Evolutionary conservation across 2,797 vertebrate species (phyloP), one percentile per base, ranked within the genome.

Genomic region (Gobionotothen gibberifrons): DNA sequence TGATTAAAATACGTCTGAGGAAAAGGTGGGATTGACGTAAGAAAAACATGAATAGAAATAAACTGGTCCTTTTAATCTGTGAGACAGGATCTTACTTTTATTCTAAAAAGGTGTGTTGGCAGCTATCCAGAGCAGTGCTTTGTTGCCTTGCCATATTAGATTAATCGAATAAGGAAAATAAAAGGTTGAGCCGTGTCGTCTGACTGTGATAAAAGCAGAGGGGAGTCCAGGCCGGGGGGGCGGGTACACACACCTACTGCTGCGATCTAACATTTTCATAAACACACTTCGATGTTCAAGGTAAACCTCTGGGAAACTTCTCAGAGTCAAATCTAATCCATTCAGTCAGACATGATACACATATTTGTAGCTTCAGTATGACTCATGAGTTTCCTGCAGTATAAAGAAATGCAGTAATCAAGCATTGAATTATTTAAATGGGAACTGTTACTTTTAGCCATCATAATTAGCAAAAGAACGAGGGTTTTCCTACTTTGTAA

Each of bases 161-260:
- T 63, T n/a, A 55, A 15, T 63, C 8, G 56, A 55, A 58, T n/a
- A 21, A 42, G 65, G 43, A 68, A 26, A 47, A 29, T 16, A 16
- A 61, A 36, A 36, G 32, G 32, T 36, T 36, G 52, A 17, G 52
- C 58, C 26, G 65, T 46, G 40, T 47, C 21, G 19, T 58, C 72
- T 56, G 32, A 56, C 65, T 73, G 74, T 74, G 72, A 81, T 42
- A 58, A 67, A 65, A 81, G 44, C 79, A 74, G 74, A 76, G 43
- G 72, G 69, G 66, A 61, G 58, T 43, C 57, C 29, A 36, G 65
- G 11, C 12, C 14, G 4, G 42, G 48, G 49, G 36, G 48, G 10
- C 46, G 14, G 58, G 36, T 56, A 42, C 61, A 29, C 61, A 29
- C 39, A 15, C 40, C 61, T 74, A 73, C 80, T 46, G 57, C 75